Percentiles rank a stretch among this genome's conserved stretches.
Conservation (phyloP, 2,113 vertebrate species). For the Aix galericulata region DNA sequence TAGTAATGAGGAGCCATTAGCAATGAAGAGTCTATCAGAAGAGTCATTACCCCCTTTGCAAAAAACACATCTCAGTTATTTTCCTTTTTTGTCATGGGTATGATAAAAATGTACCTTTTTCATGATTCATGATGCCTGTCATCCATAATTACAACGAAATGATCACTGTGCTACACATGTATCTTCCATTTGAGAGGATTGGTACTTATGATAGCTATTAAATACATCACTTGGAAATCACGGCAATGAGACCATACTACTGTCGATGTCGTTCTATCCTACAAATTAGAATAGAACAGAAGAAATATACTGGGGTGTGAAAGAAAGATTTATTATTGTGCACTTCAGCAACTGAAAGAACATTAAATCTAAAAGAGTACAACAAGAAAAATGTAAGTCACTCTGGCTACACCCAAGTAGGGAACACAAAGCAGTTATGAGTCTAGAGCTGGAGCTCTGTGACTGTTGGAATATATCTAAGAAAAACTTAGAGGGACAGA, state of each 20-base stretch:
- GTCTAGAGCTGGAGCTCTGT: background rate
- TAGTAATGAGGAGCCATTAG: background rate
- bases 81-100: background rate
- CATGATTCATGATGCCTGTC: background rate
- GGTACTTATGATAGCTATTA: background rate
- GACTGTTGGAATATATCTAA: background rate
- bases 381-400: background rate
- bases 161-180: background rate
- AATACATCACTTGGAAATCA: background rate
- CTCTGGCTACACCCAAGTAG: rapidly evolving
- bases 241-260: too few relatives aligned
- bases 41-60: background rate
- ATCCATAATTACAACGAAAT: background rate
- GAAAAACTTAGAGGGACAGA: background rate
- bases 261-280: too few relatives aligned
- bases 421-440: background rate
- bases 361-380: background rate
- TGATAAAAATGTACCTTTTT: background rate
- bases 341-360: background rate
- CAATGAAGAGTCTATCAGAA: background rate
- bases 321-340: background rate
- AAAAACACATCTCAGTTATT: background rate
- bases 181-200: background rate
- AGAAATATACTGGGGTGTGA: background rate
- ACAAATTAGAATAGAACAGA: background rate